A percentile compares a stretch with the other conserved stretches of the same genome.
phyloP scores from a whole-genome alignment of 2,113 vertebrate genomes.

The Melanostigma gelatinosum region DNA sequence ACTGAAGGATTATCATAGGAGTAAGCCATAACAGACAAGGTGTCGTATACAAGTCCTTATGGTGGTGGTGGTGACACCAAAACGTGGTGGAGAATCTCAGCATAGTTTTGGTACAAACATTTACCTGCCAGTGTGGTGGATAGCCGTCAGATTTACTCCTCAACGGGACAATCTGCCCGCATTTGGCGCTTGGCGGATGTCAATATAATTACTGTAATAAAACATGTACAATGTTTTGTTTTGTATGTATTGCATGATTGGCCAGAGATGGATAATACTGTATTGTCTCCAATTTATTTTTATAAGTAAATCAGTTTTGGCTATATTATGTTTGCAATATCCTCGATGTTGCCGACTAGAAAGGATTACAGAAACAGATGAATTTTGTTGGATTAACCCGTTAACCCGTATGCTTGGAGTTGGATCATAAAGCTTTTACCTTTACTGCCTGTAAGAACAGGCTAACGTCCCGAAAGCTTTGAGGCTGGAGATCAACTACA shows the following conservation, averaged over 20 bases:
- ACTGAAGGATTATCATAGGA: too few species aligned
- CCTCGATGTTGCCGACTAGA: neutral
- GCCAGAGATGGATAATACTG: neutral
- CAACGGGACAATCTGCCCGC: neutral
- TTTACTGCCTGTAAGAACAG: neutral
- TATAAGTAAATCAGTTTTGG: neutral
- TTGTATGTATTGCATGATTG: neutral
- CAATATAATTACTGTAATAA: neutral
- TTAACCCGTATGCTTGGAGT: neutral
- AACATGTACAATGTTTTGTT: neutral
- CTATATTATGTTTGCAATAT: neutral
- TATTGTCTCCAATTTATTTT: neutral
- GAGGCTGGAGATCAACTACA: constrained; percentile 11
- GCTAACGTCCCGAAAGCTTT: neutral
- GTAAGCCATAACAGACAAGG: too few species aligned
- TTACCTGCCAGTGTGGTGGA: neutral
- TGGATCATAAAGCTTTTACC: neutral
- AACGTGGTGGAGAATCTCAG: too few species aligned
- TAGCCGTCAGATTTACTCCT: neutral
- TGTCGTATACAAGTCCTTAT: too few species aligned
- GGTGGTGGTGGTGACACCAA: too few species aligned
- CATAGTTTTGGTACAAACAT: neutral
- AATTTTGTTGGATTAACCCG: neutral
- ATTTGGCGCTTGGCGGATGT: neutral
- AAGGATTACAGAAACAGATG: neutral